phyloP scores from a whole-genome alignment of 2,797 vertebrate genomes.

The Jordanella pulchra region DNA sequence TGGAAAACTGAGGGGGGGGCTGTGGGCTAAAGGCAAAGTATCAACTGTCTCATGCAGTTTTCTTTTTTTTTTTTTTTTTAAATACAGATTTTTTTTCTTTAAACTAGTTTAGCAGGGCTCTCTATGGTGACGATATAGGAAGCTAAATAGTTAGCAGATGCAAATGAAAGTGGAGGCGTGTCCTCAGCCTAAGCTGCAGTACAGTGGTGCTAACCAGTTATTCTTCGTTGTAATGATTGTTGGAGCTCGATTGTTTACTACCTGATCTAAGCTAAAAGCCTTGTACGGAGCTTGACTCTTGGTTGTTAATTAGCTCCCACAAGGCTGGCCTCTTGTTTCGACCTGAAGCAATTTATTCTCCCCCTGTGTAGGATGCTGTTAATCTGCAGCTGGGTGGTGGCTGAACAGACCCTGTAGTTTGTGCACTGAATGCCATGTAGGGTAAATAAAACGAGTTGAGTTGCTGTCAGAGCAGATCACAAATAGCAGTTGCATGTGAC shows the following conservation, averaged over 20 bases:
- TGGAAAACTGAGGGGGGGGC: no score
- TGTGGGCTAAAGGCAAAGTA: no score
- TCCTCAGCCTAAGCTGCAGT: neutral
- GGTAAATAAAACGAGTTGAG: constrained; percentile 31
- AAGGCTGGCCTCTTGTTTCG: neutral
- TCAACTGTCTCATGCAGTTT: no score
- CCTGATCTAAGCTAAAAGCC: constrained; percentile 21
- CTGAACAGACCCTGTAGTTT: neutral
- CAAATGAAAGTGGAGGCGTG: neutral
- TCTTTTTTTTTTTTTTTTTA: no score
- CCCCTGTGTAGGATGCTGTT: neutral
- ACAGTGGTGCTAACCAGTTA: constrained; percentile 11
- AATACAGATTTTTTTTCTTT: neutral
- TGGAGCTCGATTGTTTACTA: constrained; percentile 36
- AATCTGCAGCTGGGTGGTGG: neutral
- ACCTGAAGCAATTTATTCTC: neutral
- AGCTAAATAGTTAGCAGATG: neutral
- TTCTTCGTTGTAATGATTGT: constrained; percentile 31
- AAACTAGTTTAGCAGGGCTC: neutral
- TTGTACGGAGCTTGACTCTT: constrained; percentile 1
- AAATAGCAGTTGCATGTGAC: constrained; percentile 27
- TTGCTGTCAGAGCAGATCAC: constrained; percentile 21
- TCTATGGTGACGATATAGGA: neutral
- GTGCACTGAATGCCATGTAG: constrained; percentile 23
- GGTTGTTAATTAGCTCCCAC: constrained; percentile 39